Evolutionary conservation across 1,140 invertebrate species (phyloP), one percentile per base, ranked within the genome.

Genomic region (Drosophila santomea): DNA sequence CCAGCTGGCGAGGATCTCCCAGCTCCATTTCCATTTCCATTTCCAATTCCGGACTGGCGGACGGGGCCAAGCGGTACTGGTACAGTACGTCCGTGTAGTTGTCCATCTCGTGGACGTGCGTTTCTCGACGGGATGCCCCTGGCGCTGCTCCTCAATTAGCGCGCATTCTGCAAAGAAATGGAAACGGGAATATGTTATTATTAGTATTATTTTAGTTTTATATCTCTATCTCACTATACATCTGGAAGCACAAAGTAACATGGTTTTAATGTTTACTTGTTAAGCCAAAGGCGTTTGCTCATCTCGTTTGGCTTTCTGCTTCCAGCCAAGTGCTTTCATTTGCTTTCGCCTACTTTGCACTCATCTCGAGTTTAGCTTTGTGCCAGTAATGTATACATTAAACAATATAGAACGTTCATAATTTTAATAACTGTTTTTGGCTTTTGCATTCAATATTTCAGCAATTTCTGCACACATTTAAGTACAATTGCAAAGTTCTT

Each of bases 71-170:
- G 39, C 77, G 78, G 44, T 78, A 86, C 44, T 79, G 84, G 55
- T 80, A 80, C 25, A 89, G 76, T 56, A 83, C 73, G 60, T 88
- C 61, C 64, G 76, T 45, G 11, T 12, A 17, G 50, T 52, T 52
- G 10, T 52, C 50, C 50, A 52, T 52, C 2, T 15, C 15, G 10
- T 62, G 38, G 32, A 8, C 32, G 32, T 10, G 75, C 23, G 0
- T 28, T n/a, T 74, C 12, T 58, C 54, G 4, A 28, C 11, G 10
- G 55, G 41, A 20, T 7, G 62, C 7, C 25, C 23, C 23, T 15
- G 25, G n/a, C 25, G 3, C n/a, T 32, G 28, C 17, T 28, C 10
- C 15, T 44, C 15, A 10, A 2, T 14, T 4, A 14, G 23, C 6
- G 28, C 11, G 12, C 28, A 17, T 51, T 15, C 48, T 52, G 32